Percentiles rank a stretch among this genome's conserved stretches.
Conservation (phyloP, 2,113 vertebrate genomes). For the Chauna torquata region DNA sequence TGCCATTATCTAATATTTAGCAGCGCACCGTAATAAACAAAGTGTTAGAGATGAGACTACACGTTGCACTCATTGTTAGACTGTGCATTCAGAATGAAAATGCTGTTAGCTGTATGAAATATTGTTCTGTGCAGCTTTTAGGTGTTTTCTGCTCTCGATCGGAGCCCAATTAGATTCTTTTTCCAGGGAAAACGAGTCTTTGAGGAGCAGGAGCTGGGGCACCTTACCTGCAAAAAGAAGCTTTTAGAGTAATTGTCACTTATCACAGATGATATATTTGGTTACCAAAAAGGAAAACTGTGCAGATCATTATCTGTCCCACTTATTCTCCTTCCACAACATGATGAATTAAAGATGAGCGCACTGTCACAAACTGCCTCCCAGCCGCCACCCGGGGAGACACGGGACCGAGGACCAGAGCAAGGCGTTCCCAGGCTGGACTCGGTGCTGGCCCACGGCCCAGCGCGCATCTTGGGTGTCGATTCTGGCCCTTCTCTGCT, state of each 20-base stretch:
- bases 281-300: neutral
- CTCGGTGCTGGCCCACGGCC: neutral
- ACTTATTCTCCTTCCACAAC: neutral
- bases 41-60: neutral
- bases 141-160: neutral
- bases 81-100: neutral
- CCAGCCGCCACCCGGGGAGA: too few relatives aligned
- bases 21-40: neutral
- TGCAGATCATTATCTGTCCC: neutral
- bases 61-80: rapidly evolving
- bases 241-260: neutral
- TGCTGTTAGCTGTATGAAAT: neutral
- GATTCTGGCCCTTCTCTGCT: rapidly evolving
- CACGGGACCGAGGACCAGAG: neutral
- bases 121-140: neutral
- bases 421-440: neutral
- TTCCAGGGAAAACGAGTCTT: neutral
- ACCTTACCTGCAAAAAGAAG: neutral
- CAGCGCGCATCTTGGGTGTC: neutral
- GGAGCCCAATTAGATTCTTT: neutral
- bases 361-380: rapidly evolving
- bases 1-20: neutral
- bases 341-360: neutral
- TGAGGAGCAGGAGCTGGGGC: neutral
- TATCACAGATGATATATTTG: neutral